A percentile compares a stretch with the other conserved stretches of the same genome.
Evolutionary conservation across 2,113 vertebrate genomes (phyloP).

Genomic region (Megaptera novaeangliae): DNA sequence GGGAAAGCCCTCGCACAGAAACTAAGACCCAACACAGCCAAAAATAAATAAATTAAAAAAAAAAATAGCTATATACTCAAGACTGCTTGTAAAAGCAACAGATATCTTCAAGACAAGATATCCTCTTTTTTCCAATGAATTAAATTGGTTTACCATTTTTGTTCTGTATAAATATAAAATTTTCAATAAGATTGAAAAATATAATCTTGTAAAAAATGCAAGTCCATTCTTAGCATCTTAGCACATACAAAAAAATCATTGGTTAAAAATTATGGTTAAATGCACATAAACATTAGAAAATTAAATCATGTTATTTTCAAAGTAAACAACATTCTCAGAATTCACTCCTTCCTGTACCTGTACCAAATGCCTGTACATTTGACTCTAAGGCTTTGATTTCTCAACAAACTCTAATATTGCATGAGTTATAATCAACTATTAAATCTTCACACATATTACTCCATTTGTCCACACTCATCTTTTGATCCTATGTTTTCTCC

Average conservation of each 20-base stretch:
- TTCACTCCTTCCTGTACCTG: not conserved
- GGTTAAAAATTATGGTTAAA: not conserved
- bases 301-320: not conserved
- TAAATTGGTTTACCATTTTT: not conserved
- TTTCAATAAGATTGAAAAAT: not conserved
- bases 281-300: not conserved
- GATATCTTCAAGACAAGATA: not conserved
- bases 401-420: not conserved
- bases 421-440: not conserved
- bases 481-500: not conserved
- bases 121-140: not conserved
- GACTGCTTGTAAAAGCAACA: not conserved
- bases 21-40: too few relatives aligned
- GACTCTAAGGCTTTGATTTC: not conserved
- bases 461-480: not conserved
- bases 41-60: too few relatives aligned
- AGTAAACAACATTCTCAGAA: not conserved
- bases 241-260: not conserved
- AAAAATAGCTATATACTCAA: not conserved
- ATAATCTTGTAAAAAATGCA: not conserved
- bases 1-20: too few relatives aligned
- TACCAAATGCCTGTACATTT: not conserved
- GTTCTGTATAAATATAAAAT: not conserved
- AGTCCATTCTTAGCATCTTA: not conserved
- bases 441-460: not conserved